Evolutionary conservation across 2,797 vertebrate species (phyloP), one percentile per base, ranked within the genome.

Genomic region (Falco biarmicus): DNA sequence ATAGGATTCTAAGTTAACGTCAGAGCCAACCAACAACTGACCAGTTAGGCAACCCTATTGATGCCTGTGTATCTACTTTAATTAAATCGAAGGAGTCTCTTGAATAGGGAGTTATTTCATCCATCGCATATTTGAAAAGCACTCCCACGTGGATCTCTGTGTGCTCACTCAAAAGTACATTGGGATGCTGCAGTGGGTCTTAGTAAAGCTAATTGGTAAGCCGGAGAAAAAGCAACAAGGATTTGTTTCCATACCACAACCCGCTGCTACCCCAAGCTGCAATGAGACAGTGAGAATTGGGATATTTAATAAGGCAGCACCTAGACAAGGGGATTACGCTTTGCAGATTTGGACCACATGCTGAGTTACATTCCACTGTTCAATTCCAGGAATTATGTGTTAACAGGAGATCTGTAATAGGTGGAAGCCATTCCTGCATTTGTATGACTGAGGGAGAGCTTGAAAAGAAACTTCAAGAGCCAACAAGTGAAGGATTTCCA

Each of bases 31-130:
- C 25, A n/a, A 25, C 2, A 39, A 2, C 29, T 34, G 17, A 80
- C 7, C 5, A 10, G 31, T 47, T 25, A 76, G 32, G 18, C 7
- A 66, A 21, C 9, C 3, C 5, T 57, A 6, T 11, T 0, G 1
- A 41, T 29, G 19, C 8, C 5, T 65, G 87, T 0, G 0, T n/a
- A n/a, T 60, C 37, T 37, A 41, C 13, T 66, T 86, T 12, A 61
- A 41, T 87, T 61, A 45, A 29, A 70, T n/a, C 1, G 1, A 70
- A 70, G 10, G 6, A 7, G 4, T 66, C 13, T 57, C 6, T 61
- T 79, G 39, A 80, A 87, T 21, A 61, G 29, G 7, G 18, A 68
- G 14, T 59, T 63, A 34, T 28, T 26, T 70, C 20, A n/a, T 74
- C 29, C 64, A 28, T 14, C 61, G 13, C 3, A 50, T 20, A n/a